Evolutionary conservation across 2,888 invertebrate species (phyloP).

Genomic region (Agonopterix arenella): DNA sequence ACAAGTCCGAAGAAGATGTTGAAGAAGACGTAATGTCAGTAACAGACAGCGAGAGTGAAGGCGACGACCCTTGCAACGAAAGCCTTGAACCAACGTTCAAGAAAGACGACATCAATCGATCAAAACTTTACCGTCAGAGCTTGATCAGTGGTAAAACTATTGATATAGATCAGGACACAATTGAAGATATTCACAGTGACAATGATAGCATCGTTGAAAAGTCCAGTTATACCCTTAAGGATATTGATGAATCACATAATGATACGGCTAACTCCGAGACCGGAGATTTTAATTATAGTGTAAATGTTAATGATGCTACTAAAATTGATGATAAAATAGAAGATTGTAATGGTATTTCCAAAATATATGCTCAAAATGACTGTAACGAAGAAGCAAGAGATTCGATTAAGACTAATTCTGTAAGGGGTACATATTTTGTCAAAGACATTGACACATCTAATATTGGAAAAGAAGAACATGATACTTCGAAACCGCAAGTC

Average conservation of each 20-base stretch:
- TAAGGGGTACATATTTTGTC: slow-evolving; percentile 1
- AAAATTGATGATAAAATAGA: background rate
- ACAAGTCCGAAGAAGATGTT: slow-evolving; percentile 30
- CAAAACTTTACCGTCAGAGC: slow-evolving; percentile 26
- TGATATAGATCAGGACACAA: slow-evolving; percentile 2
- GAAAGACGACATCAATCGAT: slow-evolving; percentile 40
- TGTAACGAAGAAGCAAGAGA: background rate
- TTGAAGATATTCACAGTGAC: slow-evolving; percentile 9
- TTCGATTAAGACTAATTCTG: background rate
- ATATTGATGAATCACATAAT: slow-evolving; percentile 8
- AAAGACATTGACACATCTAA: background rate
- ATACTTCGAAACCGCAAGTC: background rate
- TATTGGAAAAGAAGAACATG: background rate
- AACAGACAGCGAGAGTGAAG: slow-evolving; percentile 32
- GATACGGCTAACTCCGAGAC: slow-evolving; percentile 7
- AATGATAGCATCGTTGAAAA: slow-evolving; percentile 26
- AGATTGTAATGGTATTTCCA: background rate
- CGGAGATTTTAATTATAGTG: background rate
- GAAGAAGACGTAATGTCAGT: slow-evolving; percentile 35
- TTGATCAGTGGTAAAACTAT: slow-evolving; percentile 2
- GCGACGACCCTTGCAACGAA: slow-evolving; percentile 37
- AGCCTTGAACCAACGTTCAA: slow-evolving; percentile 55
- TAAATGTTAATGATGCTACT: background rate
- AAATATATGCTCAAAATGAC: background rate
- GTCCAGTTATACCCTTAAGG: slow-evolving; percentile 26